Evolutionary conservation across 2,113 vertebrate species (phyloP).

Genomic region (Benitochromis conjunctus): DNA sequence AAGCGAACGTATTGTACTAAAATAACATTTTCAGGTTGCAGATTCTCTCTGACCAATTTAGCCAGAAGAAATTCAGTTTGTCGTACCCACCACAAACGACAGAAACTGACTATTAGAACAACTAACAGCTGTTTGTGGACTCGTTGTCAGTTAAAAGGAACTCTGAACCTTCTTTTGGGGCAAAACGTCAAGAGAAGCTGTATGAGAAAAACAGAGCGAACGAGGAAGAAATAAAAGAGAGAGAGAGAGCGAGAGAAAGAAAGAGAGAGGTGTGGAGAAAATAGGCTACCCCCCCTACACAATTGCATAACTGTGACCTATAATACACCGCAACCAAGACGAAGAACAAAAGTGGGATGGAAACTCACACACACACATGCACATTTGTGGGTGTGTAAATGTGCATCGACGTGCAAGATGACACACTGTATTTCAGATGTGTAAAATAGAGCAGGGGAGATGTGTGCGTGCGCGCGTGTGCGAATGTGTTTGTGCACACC

Average conservation of each 20-base stretch:
- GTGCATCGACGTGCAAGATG: constrained; percentile 44
- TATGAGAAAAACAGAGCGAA: not conserved
- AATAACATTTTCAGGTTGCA: not conserved
- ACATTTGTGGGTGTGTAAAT: constrained; percentile 43
- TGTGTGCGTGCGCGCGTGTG: constrained; percentile 3
- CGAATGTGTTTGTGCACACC: constrained; percentile 13
- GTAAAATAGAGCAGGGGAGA: constrained; percentile 39
- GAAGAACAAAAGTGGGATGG: constrained; percentile 58
- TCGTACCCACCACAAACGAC: not conserved
- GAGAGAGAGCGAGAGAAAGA: not conserved
- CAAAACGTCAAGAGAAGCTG: not conserved
- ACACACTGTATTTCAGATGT: constrained; percentile 43
- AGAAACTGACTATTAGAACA: not conserved
- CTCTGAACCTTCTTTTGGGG: not conserved
- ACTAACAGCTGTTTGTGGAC: not conserved
- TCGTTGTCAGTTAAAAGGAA: not conserved
- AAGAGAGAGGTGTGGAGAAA: constrained; percentile 12
- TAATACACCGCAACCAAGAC: constrained; percentile 50
- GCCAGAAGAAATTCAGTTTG: not conserved
- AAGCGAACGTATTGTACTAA: not conserved
- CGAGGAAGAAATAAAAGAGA: not conserved
- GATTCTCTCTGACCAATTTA: not conserved
- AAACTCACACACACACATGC: constrained; percentile 53
- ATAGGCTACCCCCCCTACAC: constrained; percentile 63
- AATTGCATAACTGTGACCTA: constrained; percentile 66